Percentiles rank a stretch among this genome's conserved stretches.
Conservation (phyloP, 2,797 vertebrate genomes). For the Siniperca obscura region DNA sequence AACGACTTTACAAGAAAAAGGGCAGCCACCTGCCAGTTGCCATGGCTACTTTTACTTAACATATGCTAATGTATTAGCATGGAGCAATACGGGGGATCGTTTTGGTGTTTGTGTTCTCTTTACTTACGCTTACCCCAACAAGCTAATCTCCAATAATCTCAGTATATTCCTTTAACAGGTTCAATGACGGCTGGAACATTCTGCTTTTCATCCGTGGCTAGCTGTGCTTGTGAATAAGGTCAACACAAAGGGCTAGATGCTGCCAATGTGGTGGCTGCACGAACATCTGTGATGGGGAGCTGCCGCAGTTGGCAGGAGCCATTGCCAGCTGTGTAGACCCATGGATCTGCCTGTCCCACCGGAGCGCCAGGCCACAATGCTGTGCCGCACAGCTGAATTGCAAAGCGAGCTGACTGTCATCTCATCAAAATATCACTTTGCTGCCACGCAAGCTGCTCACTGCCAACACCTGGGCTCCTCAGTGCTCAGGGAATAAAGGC, state of each 20-base stretch:
- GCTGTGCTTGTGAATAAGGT: slow-evolving; percentile 69
- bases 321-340: slow-evolving; percentile 76
- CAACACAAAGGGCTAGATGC: slow-evolving; percentile 61
- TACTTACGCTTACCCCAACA: not conserved
- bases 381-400: slow-evolving; percentile 51
- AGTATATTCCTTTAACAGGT: slow-evolving; percentile 24
- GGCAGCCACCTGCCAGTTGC: slow-evolving; percentile 17
- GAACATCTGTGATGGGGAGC: slow-evolving; percentile 81
- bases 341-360: slow-evolving; percentile 69
- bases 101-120: not conserved
- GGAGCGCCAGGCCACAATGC: slow-evolving; percentile 64
- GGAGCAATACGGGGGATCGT: not conserved
- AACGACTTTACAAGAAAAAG: slow-evolving; percentile 10
- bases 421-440: slow-evolving; percentile 78
- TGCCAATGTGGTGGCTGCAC: slow-evolving; percentile 65
- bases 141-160: slow-evolving; percentile 25
- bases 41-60: slow-evolving; percentile 24
- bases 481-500: slow-evolving; percentile 55
- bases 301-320: slow-evolving; percentile 65
- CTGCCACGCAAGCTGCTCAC: slow-evolving; percentile 75
- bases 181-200: slow-evolving; percentile 17
- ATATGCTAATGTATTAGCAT: slow-evolving; percentile 5
- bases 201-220: slow-evolving; percentile 43
- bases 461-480: slow-evolving; percentile 80
- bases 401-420: slow-evolving; percentile 75